Conservation (phyloP, 2,797 vertebrate species). For the Oreonectes daqikongensis region DNA sequence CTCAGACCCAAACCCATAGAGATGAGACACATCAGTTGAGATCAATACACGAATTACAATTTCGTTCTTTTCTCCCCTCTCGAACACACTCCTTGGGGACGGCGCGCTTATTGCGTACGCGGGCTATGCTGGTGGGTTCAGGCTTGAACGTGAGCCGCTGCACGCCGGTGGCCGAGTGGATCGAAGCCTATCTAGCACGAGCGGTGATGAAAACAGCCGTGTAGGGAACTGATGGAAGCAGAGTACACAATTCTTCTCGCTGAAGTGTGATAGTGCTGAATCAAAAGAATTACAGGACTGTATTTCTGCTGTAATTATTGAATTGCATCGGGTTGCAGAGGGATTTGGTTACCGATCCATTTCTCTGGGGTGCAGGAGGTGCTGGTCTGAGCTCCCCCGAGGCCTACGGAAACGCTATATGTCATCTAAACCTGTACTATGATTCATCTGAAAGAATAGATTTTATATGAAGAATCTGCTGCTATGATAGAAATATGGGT, state of each 20-base stretch:
- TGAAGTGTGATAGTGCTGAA: conserved; percentile 23
- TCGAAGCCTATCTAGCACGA: conserved; percentile 32
- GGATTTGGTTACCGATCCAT: conserved; percentile 3
- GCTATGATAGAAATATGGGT: background rate
- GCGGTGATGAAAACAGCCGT: conserved; percentile 27
- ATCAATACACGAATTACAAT: conserved; percentile 39
- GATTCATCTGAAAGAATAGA: background rate
- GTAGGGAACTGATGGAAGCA: conserved; percentile 22
- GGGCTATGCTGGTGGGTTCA: conserved; percentile 6
- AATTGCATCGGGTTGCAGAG: background rate
- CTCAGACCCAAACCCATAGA: conserved; percentile 10
- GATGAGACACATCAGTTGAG: conserved; percentile 26
- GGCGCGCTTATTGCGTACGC: conserved; percentile 9
- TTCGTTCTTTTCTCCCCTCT: conserved; percentile 9
- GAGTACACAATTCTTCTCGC: conserved; percentile 20
- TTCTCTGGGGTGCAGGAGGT: background rate
- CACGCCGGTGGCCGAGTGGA: conserved; percentile 8
- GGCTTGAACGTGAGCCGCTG: conserved; percentile 11
- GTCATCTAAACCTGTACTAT: conserved; percentile 3
- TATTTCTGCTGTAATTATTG: background rate
- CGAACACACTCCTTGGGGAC: conserved; percentile 19
- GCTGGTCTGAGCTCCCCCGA: background rate
- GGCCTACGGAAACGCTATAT: background rate
- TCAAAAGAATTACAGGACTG: conserved; percentile 11
- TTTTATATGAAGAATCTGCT: background rate